Evolutionary conservation across 1,140 invertebrate genomes (phyloP), one percentile per base, ranked within the genome.

Genomic region (Drosophila nasuta): DNA sequence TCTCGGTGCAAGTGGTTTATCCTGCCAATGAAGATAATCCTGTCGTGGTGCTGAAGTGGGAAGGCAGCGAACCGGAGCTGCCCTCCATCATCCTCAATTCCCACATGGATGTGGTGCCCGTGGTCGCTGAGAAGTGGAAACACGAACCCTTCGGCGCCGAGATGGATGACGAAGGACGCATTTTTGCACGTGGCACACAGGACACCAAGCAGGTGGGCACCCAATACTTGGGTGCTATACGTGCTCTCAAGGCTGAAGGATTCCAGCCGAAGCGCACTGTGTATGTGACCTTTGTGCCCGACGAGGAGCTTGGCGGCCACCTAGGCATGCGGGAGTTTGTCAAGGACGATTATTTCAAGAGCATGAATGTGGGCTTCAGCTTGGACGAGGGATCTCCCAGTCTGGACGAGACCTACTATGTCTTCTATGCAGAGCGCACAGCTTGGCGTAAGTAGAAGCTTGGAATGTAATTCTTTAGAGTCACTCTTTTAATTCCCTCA

Each of bases 221-320:
- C 5, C 89, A 92, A 48, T 92, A 92, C 45, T 64, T 98, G 25
- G 97, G 97, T 83, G 96, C 97, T 6, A 94, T 97, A 7, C 93
- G 95, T 73, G 92, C 93, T 51, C 91, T 97, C 5, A 96, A 95
- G 81, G 82, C 92, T 7, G 89, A 94, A 28, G 95, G 94, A 2
- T 90, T 94, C 2, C 88, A 81, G 60, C 93, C 95, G n/a, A 93
- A 94, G 64, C 93, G 96, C 65, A 97, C 96, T 2, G 83, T 97
- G 8, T 95, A 96, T 86, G 77, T 98, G 7, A 94, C 95, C 3
- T 98, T 97, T 94, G 96, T 97, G 25, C 96, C 97, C 82, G 98
- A 99, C 93, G 98, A 99, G 93, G 98, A 99, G 94, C 96, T 97
- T 72, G 98, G 98, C 1, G 97, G 97, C 1, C 86, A 93, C 8